phyloP scores from a whole-genome alignment of 53 echinoderm and acorn worm genomes.

The Temnopleurus reevesii region DNA sequence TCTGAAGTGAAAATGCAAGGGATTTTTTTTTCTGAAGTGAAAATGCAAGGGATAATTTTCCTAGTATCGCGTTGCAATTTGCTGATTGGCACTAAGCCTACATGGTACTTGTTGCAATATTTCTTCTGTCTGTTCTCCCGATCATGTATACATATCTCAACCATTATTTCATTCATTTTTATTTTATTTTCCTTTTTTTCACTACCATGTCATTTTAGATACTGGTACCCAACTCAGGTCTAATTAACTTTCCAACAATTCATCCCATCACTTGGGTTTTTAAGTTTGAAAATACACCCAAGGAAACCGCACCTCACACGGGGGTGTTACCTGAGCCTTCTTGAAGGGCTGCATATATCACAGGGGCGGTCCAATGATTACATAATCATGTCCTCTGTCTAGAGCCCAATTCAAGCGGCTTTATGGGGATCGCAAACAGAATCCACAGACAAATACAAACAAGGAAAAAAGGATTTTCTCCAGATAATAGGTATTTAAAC shows the following conservation, averaged over 20 bases:
- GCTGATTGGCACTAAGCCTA: too few species aligned
- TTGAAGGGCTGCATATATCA: background rate
- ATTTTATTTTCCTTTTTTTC: too few species aligned
- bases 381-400: conserved; percentile 22
- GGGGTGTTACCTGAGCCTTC: conserved; percentile 11
- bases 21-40: too few species aligned
- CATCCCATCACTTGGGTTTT: background rate
- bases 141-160: background rate
- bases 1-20: too few species aligned
- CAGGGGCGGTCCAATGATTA: conserved; percentile 19
- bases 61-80: too few species aligned
- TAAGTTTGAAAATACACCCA: background rate
- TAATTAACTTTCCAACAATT: background rate
- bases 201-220: too few species aligned
- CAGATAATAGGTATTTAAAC: conserved; percentile 38
- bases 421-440: conserved; percentile 7
- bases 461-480: conserved; percentile 4
- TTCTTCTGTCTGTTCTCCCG: background rate
- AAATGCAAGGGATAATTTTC: too few species aligned
- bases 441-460: background rate
- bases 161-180: too few species aligned
- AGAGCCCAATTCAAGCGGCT: background rate
- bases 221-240: background rate
- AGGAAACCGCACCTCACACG: background rate
- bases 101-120: background rate